Percentiles rank a stretch among this genome's conserved stretches.
Evolutionary conservation across 37 sponge, comb jelly and placozoan genomes (phyloP).

Genomic region (Spongilla lacustris): DNA sequence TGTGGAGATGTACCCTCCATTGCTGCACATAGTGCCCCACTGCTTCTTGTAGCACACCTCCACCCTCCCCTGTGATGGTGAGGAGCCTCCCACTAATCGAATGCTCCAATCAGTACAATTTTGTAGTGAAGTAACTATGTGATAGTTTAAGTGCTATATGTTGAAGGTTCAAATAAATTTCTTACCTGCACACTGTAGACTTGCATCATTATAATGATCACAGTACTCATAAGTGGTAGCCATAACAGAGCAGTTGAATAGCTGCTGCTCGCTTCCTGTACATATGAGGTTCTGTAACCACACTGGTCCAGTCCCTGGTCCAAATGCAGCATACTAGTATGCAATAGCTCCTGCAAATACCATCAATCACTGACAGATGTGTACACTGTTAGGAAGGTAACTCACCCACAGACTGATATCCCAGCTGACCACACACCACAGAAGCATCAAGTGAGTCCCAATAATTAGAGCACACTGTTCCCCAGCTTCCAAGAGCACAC

Average conservation of each 20-base stretch:
- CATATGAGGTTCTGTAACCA: not conserved
- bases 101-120: not conserved
- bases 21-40: not conserved
- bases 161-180: not conserved
- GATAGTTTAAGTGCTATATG: too few relatives aligned
- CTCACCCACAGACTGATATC: not conserved
- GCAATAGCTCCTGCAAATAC: too few relatives aligned
- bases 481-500: conserved; percentile 17
- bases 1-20: not conserved
- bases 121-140: not conserved
- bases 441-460: conserved; percentile 36
- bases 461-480: conserved; percentile 46
- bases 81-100: not conserved
- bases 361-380: too few relatives aligned
- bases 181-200: not conserved
- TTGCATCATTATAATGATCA: not conserved
- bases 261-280: not conserved
- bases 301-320: not conserved
- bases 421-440: conserved; percentile 49
- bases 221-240: not conserved
- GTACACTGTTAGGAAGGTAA: too few relatives aligned
- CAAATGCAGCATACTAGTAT: not conserved
- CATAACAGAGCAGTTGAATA: not conserved
- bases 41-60: not conserved
- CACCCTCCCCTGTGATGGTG: not conserved